A percentile compares a stretch with the other conserved stretches of the same genome.
Evolutionary conservation across 1,140 invertebrate genomes (phyloP).

Genomic region (Chrysopa pallens): DNA sequence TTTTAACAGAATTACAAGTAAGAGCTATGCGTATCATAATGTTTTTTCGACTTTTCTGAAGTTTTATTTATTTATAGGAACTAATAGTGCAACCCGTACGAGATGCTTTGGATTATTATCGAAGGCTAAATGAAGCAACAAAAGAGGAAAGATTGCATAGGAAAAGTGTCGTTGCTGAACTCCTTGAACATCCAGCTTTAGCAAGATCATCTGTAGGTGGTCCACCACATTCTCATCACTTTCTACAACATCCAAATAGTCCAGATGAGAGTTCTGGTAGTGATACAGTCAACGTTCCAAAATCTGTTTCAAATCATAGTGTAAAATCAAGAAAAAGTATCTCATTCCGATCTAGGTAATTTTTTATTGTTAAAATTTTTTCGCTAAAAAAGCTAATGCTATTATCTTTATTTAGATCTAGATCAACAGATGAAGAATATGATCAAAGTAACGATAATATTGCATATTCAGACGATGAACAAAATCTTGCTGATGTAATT

Average conservation of each 20-base stretch:
- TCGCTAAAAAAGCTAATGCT: background rate
- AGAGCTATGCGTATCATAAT: background rate
- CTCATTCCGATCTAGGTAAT: conserved; percentile 19
- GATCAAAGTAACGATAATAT: conserved; percentile 10
- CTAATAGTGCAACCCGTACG: conserved; percentile 32
- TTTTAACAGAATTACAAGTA: conserved; percentile 44
- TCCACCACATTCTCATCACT: conserved; percentile 6
- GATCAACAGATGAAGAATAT: conserved; percentile 19
- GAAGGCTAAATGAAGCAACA: conserved; percentile 41
- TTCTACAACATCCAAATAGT: conserved; percentile 15
- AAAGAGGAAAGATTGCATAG: conserved; percentile 39
- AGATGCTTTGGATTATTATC: conserved; percentile 38
- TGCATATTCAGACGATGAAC: conserved; percentile 24
- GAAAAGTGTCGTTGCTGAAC: conserved; percentile 32
- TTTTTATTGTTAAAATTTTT: background rate
- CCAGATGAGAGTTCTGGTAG: conserved; percentile 6
- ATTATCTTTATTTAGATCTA: conserved; percentile 12
- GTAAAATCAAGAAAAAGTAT: conserved; percentile 28
- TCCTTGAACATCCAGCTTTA: conserved; percentile 16
- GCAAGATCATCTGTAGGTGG: conserved; percentile 10
- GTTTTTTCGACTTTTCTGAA: no score
- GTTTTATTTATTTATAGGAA: conserved; percentile 15
- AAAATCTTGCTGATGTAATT: conserved; percentile 32
- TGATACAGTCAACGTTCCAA: conserved; percentile 18
- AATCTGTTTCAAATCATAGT: conserved; percentile 32